phyloP scores from a whole-genome alignment of 2,797 vertebrate species.

The Vireo griseus region DNA sequence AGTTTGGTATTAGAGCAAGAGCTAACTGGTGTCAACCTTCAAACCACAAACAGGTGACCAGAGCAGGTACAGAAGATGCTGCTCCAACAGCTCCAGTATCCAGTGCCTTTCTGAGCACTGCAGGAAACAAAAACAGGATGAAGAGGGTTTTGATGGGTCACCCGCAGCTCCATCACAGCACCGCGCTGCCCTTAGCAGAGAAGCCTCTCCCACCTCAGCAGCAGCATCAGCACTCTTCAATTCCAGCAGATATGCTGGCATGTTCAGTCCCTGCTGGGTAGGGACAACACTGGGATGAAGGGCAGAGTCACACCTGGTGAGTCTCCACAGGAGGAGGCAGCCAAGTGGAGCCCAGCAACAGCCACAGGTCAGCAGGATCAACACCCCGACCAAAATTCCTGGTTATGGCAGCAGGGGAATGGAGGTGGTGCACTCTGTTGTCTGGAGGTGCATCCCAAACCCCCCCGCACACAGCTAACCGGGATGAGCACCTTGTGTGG shows the following conservation, averaged over 20 bases:
- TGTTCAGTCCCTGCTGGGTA: fast-evolving
- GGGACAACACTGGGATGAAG: fast-evolving
- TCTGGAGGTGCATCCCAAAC: background rate
- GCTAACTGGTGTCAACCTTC: fast-evolving
- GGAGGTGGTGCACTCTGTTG: fast-evolving
- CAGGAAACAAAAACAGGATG: background rate
- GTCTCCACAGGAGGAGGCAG: background rate
- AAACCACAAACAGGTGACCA: background rate
- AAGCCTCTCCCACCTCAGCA: background rate
- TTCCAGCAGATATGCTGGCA: background rate
- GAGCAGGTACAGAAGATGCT: background rate
- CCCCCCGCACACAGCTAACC: fast-evolving
- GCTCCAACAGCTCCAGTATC: background rate
- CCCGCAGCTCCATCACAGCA: background rate
- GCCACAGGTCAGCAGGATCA: background rate
- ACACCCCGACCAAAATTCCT: background rate
- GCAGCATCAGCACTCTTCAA: background rate
- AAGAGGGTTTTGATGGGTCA: background rate
- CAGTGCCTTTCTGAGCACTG: background rate
- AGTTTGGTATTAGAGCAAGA: background rate
- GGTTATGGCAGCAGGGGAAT: fast-evolving
- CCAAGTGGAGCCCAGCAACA: background rate
- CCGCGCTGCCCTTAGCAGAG: background rate
- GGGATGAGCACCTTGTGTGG: fast-evolving
- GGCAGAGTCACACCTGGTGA: background rate